Evolutionary conservation across 2,888 invertebrate genomes (phyloP).

Genomic region (Gastracanthus pulcherrimus): DNA sequence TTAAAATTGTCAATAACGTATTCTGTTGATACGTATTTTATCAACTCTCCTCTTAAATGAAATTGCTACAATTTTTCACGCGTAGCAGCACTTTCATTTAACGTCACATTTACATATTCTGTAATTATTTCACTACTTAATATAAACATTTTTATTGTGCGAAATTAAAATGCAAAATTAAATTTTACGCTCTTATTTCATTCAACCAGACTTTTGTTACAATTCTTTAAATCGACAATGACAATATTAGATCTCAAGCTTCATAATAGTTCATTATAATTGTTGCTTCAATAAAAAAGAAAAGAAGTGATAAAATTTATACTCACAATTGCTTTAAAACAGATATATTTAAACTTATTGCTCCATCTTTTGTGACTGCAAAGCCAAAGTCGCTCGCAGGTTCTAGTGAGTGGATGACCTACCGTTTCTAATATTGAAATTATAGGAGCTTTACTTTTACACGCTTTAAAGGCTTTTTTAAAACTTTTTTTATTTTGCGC

Average conservation of each 20-base stretch:
- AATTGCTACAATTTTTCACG: not conserved
- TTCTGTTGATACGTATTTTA: too few species aligned
- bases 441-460: not conserved
- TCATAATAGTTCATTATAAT: too few species aligned
- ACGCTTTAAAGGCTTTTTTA: not conserved
- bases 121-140: not conserved
- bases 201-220: not conserved
- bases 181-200: not conserved
- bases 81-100: not conserved
- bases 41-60: too few species aligned
- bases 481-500: not conserved
- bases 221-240: not conserved
- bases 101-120: not conserved
- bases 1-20: too few species aligned
- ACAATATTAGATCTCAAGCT: not conserved
- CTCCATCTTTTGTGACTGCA: not conserved
- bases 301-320: too few species aligned
- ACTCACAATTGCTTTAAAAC: too few species aligned
- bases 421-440: not conserved
- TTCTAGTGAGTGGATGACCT: not conserved
- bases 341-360: constrained; percentile 18
- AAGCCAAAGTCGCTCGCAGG: not conserved
- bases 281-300: too few species aligned
- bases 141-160: constrained; percentile 6
- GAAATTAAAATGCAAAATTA: not conserved